phyloP scores from a whole-genome alignment of 1,140 invertebrate genomes.

The Spodoptera litura region DNA sequence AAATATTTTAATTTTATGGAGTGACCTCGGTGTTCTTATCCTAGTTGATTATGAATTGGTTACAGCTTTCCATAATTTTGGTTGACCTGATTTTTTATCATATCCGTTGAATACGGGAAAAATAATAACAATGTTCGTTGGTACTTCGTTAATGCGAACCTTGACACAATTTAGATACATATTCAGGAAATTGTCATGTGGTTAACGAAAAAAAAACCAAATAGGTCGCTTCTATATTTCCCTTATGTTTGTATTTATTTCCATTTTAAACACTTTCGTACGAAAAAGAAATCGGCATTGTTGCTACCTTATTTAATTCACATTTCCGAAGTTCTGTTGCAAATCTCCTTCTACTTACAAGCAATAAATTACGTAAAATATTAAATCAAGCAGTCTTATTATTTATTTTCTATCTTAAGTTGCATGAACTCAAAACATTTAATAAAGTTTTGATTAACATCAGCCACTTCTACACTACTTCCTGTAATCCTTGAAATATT shows the following conservation, averaged over 20 bases:
- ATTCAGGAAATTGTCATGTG: conserved; percentile 22
- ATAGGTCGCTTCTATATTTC: neutral
- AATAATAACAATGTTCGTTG: conserved; percentile 4
- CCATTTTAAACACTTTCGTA: too few species aligned
- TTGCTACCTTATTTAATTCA: too few species aligned
- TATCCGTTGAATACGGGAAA: conserved; percentile 21
- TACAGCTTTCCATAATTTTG: conserved; percentile 25
- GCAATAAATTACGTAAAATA: too few species aligned
- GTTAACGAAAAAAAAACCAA: neutral
- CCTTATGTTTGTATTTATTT: neutral
- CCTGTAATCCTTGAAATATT: too few species aligned
- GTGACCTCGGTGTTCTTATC: conserved; percentile 22
- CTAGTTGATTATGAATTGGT: conserved; percentile 23
- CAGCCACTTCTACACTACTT: too few species aligned
- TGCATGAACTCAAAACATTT: too few species aligned
- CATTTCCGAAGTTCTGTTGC: too few species aligned
- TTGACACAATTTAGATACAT: conserved; percentile 17
- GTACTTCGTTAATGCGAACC: neutral
- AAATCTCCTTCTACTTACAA: too few species aligned
- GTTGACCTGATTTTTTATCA: conserved; percentile 32
- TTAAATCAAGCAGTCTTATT: too few species aligned
- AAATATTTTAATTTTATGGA: conserved; percentile 9
- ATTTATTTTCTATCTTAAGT: too few species aligned
- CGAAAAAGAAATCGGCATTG: too few species aligned
- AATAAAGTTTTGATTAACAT: too few species aligned